Evolutionary conservation across 1,140 invertebrate genomes (phyloP).

Genomic region (Drosophila trapezifrons): DNA sequence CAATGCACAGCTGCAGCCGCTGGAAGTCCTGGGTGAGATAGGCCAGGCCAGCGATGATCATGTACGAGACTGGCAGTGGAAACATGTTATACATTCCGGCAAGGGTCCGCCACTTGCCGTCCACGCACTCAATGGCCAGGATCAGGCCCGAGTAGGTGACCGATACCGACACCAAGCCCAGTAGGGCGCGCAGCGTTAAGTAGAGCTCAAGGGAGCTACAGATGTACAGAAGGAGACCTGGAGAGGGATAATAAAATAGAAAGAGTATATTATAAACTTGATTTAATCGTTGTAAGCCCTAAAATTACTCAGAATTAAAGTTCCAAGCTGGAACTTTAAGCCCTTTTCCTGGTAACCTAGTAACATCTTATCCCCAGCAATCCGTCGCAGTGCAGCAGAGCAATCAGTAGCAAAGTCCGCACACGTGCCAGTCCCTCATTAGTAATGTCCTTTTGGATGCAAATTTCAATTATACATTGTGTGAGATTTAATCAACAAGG

Average conservation of each 20-base stretch:
- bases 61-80: constrained; percentile 89
- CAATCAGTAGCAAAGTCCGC: constrained; percentile 13
- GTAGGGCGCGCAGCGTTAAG: constrained; percentile 86
- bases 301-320: background rate
- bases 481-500: constrained; percentile 78
- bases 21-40: constrained; percentile 90
- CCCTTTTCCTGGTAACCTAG: background rate
- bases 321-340: background rate
- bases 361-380: constrained; percentile 6
- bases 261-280: background rate
- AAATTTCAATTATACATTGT: constrained; percentile 76
- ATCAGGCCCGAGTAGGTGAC: constrained; percentile 90
- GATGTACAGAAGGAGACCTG: constrained; percentile 87
- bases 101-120: constrained; percentile 90
- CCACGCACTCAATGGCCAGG: constrained; percentile 89
- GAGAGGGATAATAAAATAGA: background rate
- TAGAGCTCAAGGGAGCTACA: constrained; percentile 88
- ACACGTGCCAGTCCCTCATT: constrained; percentile 51
- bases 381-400: constrained; percentile 19
- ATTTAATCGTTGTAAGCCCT: background rate
- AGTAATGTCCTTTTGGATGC: constrained; percentile 71
- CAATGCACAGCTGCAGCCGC: constrained; percentile 89
- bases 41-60: constrained; percentile 89
- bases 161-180: constrained; percentile 89
- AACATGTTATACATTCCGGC: constrained; percentile 90